Evolutionary conservation across 1,140 invertebrate species (phyloP).

Genomic region (Cepaea nemoralis): DNA sequence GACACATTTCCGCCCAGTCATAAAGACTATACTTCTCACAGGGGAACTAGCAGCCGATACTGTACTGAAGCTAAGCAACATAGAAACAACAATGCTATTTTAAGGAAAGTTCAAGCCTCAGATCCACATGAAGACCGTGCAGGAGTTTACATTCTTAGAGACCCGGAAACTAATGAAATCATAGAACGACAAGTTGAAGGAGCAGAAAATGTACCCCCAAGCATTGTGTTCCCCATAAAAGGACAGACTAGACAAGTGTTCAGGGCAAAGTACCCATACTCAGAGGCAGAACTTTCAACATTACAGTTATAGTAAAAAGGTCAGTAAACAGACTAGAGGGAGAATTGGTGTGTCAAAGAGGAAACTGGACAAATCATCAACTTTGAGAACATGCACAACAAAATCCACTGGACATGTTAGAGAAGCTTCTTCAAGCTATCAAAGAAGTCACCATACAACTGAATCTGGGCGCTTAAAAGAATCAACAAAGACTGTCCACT

Average conservation of each 20-base stretch:
- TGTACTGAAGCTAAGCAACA: slow-evolving; percentile 62
- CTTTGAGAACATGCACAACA: background rate
- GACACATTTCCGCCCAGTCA: slow-evolving; percentile 38
- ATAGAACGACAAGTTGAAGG: slow-evolving; percentile 41
- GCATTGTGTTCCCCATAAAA: background rate
- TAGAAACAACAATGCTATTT: slow-evolving; percentile 54
- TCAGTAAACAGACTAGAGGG: background rate
- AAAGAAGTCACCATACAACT: background rate
- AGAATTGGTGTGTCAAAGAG: background rate
- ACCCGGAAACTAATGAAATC: background rate
- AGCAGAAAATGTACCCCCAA: background rate
- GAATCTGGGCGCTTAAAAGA: background rate
- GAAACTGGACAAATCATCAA: background rate
- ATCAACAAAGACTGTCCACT: background rate
- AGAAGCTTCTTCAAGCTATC: background rate
- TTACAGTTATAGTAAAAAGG: background rate
- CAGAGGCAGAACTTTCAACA: background rate
- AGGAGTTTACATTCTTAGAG: background rate
- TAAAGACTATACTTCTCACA: slow-evolving; percentile 60
- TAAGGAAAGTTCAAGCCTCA: background rate
- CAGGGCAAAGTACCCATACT: no score
- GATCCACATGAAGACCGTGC: background rate
- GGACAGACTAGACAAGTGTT: background rate
- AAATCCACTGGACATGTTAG: background rate
- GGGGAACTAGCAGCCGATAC: slow-evolving; percentile 62